A percentile compares a stretch with the other conserved stretches of the same genome.
Conservation (phyloP, 1,140 invertebrate genomes). For the Phymastichus coffea region DNA sequence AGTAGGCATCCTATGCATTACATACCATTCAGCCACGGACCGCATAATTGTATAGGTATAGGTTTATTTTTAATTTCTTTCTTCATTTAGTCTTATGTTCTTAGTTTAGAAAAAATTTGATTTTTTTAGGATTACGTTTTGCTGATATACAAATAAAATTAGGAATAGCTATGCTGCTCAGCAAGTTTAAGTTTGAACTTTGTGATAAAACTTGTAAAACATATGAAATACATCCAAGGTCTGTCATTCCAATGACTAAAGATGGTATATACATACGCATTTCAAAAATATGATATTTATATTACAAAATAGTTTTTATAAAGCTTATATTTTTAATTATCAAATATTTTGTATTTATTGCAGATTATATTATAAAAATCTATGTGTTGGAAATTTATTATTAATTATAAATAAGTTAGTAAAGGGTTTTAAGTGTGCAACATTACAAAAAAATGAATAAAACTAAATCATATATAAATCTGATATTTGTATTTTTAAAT, state of each 20-base stretch:
- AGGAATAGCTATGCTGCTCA: constrained; percentile 19
- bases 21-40: constrained; percentile 62
- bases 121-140: constrained; percentile 22
- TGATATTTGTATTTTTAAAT: too few species aligned
- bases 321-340: too few species aligned
- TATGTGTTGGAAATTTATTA: too few species aligned
- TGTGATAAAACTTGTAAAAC: constrained; percentile 20
- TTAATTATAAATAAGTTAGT: too few species aligned
- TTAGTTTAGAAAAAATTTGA: not conserved
- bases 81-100: not conserved
- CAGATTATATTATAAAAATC: too few species aligned
- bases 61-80: constrained; percentile 25
- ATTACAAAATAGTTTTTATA: too few species aligned
- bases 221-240: not conserved
- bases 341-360: too few species aligned
- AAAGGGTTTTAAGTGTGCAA: too few species aligned
- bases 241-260: constrained; percentile 3
- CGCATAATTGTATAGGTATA: constrained; percentile 58
- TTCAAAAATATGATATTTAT: constrained; percentile 4
- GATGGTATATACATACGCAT: constrained; percentile 10
- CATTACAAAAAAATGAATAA: too few species aligned
- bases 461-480: too few species aligned
- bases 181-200: constrained; percentile 15
- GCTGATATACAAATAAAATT: constrained; percentile 24
- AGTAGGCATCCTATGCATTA: constrained; percentile 47